Evolutionary conservation across 2,113 vertebrate species (phyloP).

Genomic region (Urocynchramus pylzowi): DNA sequence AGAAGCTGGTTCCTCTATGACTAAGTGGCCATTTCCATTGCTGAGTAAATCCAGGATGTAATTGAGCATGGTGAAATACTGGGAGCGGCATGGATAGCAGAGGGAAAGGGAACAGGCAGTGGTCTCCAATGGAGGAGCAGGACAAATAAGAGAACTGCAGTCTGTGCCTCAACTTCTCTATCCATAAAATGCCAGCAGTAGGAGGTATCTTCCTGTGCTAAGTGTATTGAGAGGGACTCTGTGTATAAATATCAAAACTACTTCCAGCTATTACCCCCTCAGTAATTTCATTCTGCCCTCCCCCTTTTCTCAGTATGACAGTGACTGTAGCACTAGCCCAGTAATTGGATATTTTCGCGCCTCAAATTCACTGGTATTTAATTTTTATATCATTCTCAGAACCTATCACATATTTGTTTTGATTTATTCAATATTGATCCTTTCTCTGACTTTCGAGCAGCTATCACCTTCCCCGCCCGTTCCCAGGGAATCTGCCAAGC

Average conservation of each 20-base stretch:
- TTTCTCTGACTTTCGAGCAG: constrained; percentile 73
- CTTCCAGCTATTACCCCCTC: constrained; percentile 22
- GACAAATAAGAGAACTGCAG: neutral
- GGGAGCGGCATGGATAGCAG: neutral
- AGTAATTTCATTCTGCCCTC: constrained; percentile 29
- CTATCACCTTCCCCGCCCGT: constrained; percentile 71
- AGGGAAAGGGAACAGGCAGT: neutral
- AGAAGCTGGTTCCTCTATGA: neutral
- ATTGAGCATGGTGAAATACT: neutral
- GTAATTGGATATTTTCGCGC: constrained; percentile 57
- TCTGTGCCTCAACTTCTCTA: neutral
- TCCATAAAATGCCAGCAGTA: neutral
- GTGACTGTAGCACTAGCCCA: neutral
- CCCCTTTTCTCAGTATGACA: neutral
- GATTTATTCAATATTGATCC: constrained; percentile 75
- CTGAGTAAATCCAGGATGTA: neutral
- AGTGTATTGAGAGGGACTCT: neutral
- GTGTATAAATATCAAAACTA: neutral
- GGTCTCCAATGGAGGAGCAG: neutral
- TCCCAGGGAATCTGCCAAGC: constrained; percentile 71
- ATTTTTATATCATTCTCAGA: constrained; percentile 71
- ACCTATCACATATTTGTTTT: constrained; percentile 80
- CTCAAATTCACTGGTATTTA: constrained; percentile 62
- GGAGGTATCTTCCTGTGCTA: neutral
- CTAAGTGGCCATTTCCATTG: neutral